These are phyloP conservation scores for Scatophagus argus DNA, from an alignment of 2,113 vertebrate genomes.

Conservation along the genomic window DNA sequence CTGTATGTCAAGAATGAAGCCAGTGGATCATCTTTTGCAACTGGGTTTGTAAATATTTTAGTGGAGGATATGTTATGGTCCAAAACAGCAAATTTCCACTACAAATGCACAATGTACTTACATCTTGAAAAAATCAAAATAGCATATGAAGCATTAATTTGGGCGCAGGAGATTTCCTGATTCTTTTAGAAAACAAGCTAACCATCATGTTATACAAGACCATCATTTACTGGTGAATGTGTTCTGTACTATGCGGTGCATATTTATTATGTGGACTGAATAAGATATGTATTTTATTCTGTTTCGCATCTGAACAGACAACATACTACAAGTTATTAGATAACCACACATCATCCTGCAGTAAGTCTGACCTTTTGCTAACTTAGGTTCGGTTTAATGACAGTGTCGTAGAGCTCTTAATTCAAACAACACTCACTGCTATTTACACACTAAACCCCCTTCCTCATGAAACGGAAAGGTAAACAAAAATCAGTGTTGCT, in stretches of 20 bases:
- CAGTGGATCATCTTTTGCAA: neutral
- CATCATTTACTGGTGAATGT: neutral
- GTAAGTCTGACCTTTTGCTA: neutral
- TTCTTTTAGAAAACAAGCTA: neutral
- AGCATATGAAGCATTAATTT: neutral
- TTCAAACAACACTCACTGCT: neutral
- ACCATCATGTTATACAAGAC: neutral
- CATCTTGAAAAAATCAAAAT: neutral
- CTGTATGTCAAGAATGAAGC: neutral
- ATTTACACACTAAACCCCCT: neutral
- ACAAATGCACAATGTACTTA: neutral
- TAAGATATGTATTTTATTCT: neutral
- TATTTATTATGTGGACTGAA: neutral
- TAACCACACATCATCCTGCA: neutral
- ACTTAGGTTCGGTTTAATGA: neutral
- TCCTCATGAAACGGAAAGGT: neutral
- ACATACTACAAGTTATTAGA: neutral
- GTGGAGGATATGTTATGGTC: neutral
- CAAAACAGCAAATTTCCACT: neutral
- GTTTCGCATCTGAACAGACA: neutral
- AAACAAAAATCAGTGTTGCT: neutral
- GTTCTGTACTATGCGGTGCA: neutral
- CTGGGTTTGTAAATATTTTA: neutral
- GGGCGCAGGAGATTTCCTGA: neutral
- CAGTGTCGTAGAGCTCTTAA: neutral